These are phyloP conservation scores for Camponotus fellah DNA, from an alignment of 2,888 invertebrate species.

Conservation along the genomic window DNA sequence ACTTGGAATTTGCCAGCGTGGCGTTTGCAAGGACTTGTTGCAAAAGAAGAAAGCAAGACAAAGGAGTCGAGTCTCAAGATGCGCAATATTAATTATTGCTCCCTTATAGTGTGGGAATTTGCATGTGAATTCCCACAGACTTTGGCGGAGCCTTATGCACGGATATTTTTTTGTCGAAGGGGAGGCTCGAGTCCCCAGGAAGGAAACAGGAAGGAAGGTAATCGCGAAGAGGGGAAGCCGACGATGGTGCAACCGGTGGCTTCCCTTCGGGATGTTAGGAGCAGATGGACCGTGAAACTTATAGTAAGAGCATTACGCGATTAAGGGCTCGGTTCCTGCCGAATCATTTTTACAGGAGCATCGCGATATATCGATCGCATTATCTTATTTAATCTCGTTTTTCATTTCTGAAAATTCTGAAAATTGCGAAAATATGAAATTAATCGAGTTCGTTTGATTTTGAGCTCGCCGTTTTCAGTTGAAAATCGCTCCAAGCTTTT, in stretches of 20 bases:
- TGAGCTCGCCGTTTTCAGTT: background rate
- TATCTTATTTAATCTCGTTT: background rate
- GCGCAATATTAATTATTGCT: background rate
- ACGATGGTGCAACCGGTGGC: conserved; percentile 61
- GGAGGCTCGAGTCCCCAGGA: conserved; percentile 45
- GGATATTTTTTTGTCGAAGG: conserved; percentile 65
- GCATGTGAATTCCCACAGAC: conserved; percentile 75
- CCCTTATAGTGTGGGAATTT: conserved; percentile 58
- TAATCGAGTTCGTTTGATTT: background rate
- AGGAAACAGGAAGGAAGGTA: conserved; percentile 66
- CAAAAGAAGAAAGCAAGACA: background rate
- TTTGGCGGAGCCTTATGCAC: conserved; percentile 27
- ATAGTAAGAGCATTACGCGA: conserved; percentile 55
- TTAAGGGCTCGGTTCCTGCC: conserved; percentile 55
- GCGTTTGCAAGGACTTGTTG: conserved; percentile 48
- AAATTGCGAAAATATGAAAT: background rate
- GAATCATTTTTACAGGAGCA: conserved; percentile 9
- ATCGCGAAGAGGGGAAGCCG: conserved; percentile 65
- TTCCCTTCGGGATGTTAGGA: conserved; percentile 70
- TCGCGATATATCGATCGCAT: background rate
- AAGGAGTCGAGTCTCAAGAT: background rate
- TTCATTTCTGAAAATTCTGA: background rate
- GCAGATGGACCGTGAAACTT: conserved; percentile 71
- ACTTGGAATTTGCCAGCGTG: conserved; percentile 47
- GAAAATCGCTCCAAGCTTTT: conserved; percentile 65